phyloP scores from a whole-genome alignment of 2,113 vertebrate genomes.

The Tympanuchus pallidicinctus region DNA sequence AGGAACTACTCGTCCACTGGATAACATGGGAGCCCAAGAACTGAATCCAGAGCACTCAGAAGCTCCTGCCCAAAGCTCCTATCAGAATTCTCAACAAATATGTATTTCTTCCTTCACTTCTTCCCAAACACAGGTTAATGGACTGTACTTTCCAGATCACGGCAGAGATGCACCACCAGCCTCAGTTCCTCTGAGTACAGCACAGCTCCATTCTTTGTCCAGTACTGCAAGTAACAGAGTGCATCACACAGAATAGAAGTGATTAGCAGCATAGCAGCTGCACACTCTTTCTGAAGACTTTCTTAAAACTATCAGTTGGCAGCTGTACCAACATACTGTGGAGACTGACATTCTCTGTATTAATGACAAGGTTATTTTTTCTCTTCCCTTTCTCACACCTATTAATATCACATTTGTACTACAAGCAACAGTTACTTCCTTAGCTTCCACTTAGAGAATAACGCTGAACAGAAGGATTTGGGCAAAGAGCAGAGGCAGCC shows the following conservation, averaged over 20 bases:
- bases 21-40: constrained; percentile 26
- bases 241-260: not conserved
- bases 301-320: not conserved
- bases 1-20: not conserved
- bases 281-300: not conserved
- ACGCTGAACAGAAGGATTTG: constrained; percentile 54
- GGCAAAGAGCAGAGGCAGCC: constrained; percentile 21
- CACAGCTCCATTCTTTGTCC: constrained; percentile 55
- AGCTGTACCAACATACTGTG: not conserved
- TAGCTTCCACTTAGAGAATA: constrained; percentile 27
- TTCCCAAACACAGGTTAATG: not conserved
- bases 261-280: not conserved
- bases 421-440: not conserved
- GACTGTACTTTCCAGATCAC: not conserved
- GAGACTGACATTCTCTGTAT: not conserved
- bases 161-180: not conserved
- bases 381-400: not conserved
- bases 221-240: not conserved
- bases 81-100: not conserved
- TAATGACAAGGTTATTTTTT: not conserved
- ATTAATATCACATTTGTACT: not conserved
- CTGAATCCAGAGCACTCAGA: constrained; percentile 11
- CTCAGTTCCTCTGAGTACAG: not conserved
- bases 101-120: not conserved
- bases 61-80: not conserved